Evolutionary conservation across 1,140 invertebrate species (phyloP).

Genomic region (Drosophila guanche): DNA sequence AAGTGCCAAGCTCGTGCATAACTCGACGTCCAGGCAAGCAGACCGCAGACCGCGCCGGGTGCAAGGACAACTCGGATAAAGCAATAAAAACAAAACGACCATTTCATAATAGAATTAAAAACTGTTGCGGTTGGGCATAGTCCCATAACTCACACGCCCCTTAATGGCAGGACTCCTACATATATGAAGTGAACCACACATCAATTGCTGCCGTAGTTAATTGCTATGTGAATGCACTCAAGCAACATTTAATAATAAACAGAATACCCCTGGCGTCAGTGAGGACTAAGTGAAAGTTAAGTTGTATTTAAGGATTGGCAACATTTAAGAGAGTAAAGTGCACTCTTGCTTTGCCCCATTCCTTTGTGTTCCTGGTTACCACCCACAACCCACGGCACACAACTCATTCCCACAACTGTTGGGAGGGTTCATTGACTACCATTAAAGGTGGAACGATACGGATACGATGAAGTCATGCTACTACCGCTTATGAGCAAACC

Average conservation of each 20-base stretch:
- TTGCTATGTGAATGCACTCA: slow-evolving; percentile 3
- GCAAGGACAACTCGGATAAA: slow-evolving; percentile 33
- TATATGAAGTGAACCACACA: slow-evolving; percentile 16
- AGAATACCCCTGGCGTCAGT: not conserved
- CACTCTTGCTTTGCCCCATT: no score
- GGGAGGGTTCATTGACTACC: slow-evolving; percentile 38
- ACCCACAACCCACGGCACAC: slow-evolving; percentile 25
- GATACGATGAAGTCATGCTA: slow-evolving; percentile 36
- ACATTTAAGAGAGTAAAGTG: no score
- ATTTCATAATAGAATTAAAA: slow-evolving; percentile 14
- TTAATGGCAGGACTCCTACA: slow-evolving; percentile 5
- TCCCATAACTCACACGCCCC: slow-evolving; percentile 15
- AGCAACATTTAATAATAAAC: slow-evolving; percentile 15
- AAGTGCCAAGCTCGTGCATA: slow-evolving; percentile 56
- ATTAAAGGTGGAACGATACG: slow-evolving; percentile 14
- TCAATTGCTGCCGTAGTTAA: slow-evolving; percentile 18
- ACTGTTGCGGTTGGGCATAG: slow-evolving; percentile 11
- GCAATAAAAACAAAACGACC: not conserved
- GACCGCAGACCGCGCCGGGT: slow-evolving; percentile 13
- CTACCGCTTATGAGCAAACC: not conserved
- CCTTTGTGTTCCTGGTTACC: slow-evolving; percentile 22
- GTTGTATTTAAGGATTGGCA: slow-evolving; percentile 24
- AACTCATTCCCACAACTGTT: slow-evolving; percentile 21
- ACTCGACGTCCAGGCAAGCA: slow-evolving; percentile 47
- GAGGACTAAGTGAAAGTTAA: slow-evolving; percentile 28